Base-by-base conservation (phyloP, 2,797 vertebrate species). In the Halcyon badia region DNA sequence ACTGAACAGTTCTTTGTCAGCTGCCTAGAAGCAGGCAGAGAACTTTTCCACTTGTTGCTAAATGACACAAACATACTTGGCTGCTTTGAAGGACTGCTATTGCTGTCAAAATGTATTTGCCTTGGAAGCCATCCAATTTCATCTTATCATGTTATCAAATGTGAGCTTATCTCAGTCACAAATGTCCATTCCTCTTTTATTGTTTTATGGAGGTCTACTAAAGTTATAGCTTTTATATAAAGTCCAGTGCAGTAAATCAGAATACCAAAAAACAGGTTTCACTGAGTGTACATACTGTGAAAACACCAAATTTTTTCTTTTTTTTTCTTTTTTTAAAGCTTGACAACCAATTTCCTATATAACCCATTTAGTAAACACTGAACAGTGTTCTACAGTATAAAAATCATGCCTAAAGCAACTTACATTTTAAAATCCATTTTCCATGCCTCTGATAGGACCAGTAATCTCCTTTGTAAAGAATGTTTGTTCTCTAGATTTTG, bases 121-220 rank as follows among this genome's bases (percentile, higher is more conserved):
- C 54, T 96, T 95, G 95, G 96, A 82, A 87, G 19, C 25, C 54
- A 60, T 41, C 87, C 95, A 89, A n/a, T 91, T 92, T 66, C 81
- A 92, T 41, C 76, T 60, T 72, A 65, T 71, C 57, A 31, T 10
- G 20, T 42, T 86, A 65, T 81, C 89, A 79, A 61, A 42, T 5
- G 25, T 41, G 56, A 77, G 89, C 66, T 92, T 92, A 94, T 94
- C 92, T 94, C 51, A 64, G 70, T 26, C 86, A 82, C 68, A 93
- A 87, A 80, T 21, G 37, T 33, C 79, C 80, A 91, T 39, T 83
- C 21, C 49, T 61, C 76, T 84, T 85, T 66, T 88, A 84, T 12
- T 83, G 58, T 89, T 96, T 90, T 54, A 72, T 61, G 57, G 51
- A 94, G 83, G 24, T 51, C 72, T 86, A n/a, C 58, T 80, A 72